Evolutionary conservation across 2,113 vertebrate genomes (phyloP), one percentile per base, ranked within the genome.

Genomic region (Tupaia chinensis): DNA sequence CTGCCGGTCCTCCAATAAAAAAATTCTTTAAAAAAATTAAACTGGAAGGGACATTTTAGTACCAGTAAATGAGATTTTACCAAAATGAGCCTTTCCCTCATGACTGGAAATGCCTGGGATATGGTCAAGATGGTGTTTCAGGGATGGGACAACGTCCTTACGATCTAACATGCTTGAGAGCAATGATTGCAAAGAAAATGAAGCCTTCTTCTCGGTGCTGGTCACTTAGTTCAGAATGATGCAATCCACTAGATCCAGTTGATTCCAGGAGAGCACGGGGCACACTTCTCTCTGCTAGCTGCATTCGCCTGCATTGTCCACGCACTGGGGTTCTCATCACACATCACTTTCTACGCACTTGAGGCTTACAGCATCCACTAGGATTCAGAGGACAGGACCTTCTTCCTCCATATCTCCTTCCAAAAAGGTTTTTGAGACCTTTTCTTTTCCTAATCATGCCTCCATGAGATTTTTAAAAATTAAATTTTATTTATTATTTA

Each of bases 221-320:
- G 27, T 7, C 19, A 17, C 12, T 53, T 3, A 53, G 58, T 2
- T 16, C 70, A 53, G 56, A 70, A n/a, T 0, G 1, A 5, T 14
- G 44, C 5, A 1, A 2, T 5, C 17, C 68, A 9, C 4, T 8
- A 14, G 22, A 4, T 74, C 16, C 7, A 0, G 11, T 14, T 27
- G 1, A 34, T 22, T 27, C 44, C 1, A 2, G 11, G 5, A 32
- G 63, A 14, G 23, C 23, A 6, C 1, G 0, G 16, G 0, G 9
- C 10, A 1, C 19, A 3, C 34, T 29, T 23, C 5, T 27, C 56
- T 22, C 69, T 56, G 63, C 20, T 16, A 2, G 63, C 34, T 65
- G 82, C 53, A 27, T 4, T 6, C 2, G 1, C 2, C 4, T 16
- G 8, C 2, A 1, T 53, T 58, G 14, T 65, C 29, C 44, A 13